A percentile compares a stretch with the other conserved stretches of the same genome.
These are phyloP conservation scores for Odontesthes bonariensis DNA, from an alignment of 2,113 vertebrate species.

Conservation along the genomic window DNA sequence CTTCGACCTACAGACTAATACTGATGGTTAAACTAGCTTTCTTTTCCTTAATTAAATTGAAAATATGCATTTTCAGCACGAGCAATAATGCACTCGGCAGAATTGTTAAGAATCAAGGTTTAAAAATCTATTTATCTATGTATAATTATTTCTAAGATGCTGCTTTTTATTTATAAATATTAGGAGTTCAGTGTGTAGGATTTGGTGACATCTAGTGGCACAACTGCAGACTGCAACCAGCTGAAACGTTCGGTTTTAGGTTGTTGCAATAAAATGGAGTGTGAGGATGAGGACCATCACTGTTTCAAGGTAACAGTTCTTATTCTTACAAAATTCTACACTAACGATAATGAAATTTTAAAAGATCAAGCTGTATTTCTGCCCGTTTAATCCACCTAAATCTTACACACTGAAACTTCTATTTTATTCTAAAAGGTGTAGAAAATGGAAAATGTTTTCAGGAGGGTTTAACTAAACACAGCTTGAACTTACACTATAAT, in stretches of 20 bases:
- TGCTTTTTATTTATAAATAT: neutral
- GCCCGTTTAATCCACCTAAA: neutral
- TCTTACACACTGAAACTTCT: neutral
- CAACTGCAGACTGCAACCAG: neutral
- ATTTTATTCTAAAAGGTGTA: neutral
- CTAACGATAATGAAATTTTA: neutral
- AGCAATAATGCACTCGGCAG: neutral
- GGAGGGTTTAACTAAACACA: neutral
- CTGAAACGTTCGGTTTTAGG: neutral
- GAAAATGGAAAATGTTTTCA: too few species aligned
- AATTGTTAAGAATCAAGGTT: neutral
- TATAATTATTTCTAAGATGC: too few species aligned
- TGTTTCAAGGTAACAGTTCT: neutral
- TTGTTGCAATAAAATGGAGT: neutral
- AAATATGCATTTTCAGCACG: neutral
- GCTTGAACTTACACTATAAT: neutral
- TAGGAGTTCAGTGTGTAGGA: neutral
- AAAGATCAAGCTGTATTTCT: neutral
- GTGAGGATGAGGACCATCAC: neutral
- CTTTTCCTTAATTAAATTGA: neutral
- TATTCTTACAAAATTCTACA: neutral
- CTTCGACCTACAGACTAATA: neutral
- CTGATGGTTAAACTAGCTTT: neutral
- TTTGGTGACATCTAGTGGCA: neutral
- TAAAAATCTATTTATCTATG: neutral